Evolutionary conservation across 2,888 invertebrate genomes (phyloP), one percentile per base, ranked within the genome.

Genomic region (Charanyca ferruginea): DNA sequence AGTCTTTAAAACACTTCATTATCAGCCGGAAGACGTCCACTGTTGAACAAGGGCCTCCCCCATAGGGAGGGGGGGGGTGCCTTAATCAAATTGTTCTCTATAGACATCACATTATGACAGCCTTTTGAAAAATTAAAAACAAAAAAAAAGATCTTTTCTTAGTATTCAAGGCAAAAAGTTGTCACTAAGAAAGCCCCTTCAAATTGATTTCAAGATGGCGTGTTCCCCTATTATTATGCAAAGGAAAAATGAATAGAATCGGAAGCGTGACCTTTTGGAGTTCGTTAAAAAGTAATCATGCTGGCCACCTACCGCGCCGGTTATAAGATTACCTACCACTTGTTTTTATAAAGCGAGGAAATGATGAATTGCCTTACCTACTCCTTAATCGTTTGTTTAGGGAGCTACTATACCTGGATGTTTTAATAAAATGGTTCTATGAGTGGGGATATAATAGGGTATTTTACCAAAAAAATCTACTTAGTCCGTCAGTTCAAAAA

Each of bases 251-350:
- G 52, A 65, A 59, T 38, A 54, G 58, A 47, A 62, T 55, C 52
- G 16, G 67, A 62, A 66, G 61, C 77, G 49, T 63, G 66, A 59
- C 72, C 73, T 73, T 72, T 74, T 54, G 41, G 48, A 44, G 62
- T 76, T 79, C 64, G 61, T 69, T 73, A 69, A 66, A 77, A 80
- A 55, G 53, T 79, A 73, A 79, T 80, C 62, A 62, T 7, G 32
- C 42, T 61, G 60, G 41, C 63, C 53, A 65, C 53, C 68, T 58
- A 32, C 47, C 7, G 60, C 52, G 38, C 48, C 9, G 62, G 58
- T 73, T 66, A 68, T 44, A 45, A 54, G 52, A 76, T 75, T 73
- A 67, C 74, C 67, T 51, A 22, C 53, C 44, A 22, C 58, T 61
- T 59, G 49, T 69, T 66, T 66, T 65, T 68, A 51, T 32, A 23